Percentiles rank a stretch among this genome's conserved stretches.
Evolutionary conservation across 2,113 vertebrate species (phyloP).

Genomic region (Haliaeetus leucogaster): DNA sequence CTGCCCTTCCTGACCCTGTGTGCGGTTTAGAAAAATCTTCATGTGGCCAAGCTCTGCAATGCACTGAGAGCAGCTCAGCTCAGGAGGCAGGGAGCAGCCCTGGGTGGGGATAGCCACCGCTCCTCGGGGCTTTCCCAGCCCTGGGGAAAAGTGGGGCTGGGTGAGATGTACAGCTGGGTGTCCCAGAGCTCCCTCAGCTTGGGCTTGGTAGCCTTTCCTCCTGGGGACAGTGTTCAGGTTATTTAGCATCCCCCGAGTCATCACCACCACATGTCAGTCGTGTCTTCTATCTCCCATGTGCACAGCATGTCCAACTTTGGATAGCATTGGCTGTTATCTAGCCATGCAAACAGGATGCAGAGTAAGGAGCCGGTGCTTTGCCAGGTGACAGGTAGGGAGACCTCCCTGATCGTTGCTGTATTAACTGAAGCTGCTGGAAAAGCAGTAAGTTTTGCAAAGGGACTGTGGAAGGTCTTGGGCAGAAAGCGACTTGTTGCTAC

Average conservation of each 20-base stretch:
- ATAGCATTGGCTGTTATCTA: accelerated
- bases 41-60: neutral
- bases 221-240: neutral
- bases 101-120: accelerated
- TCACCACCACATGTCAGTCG: accelerated
- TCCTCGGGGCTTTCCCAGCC: neutral
- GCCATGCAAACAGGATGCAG: accelerated
- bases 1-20: neutral
- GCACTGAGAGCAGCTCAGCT: accelerated
- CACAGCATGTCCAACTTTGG: accelerated
- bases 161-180: neutral
- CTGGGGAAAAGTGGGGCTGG: neutral
- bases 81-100: neutral
- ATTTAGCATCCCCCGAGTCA: neutral
- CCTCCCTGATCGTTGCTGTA: accelerated
- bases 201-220: neutral
- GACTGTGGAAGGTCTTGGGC: neutral
- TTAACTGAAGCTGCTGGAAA: neutral
- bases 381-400: neutral
- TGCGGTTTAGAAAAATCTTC: neutral
- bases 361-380: neutral
- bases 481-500: neutral
- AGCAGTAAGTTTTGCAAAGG: neutral
- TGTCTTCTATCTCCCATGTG: accelerated
- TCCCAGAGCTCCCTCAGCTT: too few relatives aligned